Conservation (phyloP, 2,888 invertebrate genomes). For the Parasteatoda lunata region DNA sequence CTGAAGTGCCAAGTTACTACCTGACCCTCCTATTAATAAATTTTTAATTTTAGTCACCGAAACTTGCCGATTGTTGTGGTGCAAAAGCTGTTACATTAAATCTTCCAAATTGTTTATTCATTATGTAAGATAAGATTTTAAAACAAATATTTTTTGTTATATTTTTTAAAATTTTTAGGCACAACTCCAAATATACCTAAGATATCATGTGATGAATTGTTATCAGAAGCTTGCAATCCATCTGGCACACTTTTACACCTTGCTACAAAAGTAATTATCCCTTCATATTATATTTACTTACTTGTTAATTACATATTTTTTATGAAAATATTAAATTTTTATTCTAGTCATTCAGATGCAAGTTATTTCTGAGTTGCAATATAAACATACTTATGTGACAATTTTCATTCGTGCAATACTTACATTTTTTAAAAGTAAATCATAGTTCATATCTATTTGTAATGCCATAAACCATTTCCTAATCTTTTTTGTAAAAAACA, state of each 20-base stretch:
- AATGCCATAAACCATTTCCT: too few relatives aligned
- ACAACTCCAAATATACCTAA: conserved; percentile 12
- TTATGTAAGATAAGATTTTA: too few relatives aligned
- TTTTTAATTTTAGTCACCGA: too few relatives aligned
- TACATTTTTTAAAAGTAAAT: not conserved
- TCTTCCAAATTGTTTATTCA: too few relatives aligned
- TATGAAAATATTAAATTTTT: not conserved
- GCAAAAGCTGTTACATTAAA: too few relatives aligned
- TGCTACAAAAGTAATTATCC: conserved; percentile 77
- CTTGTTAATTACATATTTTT: not conserved
- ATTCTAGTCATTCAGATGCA: not conserved
- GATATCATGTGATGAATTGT: conserved; percentile 26
- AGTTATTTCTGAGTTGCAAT: not conserved
- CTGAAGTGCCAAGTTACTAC: too few relatives aligned
- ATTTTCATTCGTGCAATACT: not conserved
- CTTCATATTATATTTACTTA: not conserved
- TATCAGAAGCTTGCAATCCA: conserved; percentile 69
- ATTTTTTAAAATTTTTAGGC: not conserved
- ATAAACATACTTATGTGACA: not conserved
- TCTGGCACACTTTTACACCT: conserved; percentile 77
- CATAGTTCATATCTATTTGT: too few relatives aligned
- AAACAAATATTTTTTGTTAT: too few relatives aligned
- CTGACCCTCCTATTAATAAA: too few relatives aligned
- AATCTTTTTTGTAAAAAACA: too few relatives aligned
- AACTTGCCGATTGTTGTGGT: too few relatives aligned